Conservation (phyloP, 2,797 vertebrate species). For the Trichosurus vulpecula region DNA sequence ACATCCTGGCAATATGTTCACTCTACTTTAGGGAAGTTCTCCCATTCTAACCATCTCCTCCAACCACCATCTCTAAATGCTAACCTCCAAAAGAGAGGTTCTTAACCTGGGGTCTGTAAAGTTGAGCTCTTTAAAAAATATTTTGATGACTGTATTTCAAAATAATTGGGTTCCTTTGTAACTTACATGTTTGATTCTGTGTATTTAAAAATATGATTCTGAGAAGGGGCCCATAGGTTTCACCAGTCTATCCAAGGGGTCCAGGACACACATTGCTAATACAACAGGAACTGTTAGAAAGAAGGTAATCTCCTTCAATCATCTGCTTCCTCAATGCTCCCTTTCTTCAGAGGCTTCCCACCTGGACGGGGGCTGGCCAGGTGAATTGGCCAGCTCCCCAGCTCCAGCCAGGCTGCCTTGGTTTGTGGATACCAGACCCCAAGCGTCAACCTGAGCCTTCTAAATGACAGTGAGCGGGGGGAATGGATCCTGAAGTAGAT, state of each 20-base stretch:
- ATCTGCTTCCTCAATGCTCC: not conserved
- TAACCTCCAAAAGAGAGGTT: not conserved
- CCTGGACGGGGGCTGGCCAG: not conserved
- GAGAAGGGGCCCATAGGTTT: not conserved
- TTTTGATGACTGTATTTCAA: not conserved
- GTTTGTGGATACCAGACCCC: not conserved
- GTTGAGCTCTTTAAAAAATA: not conserved
- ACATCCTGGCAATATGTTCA: conserved; percentile 11
- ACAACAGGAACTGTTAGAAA: not conserved
- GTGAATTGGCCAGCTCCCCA: not conserved
- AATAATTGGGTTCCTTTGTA: not conserved
- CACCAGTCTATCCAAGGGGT: not conserved
- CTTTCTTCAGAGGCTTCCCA: not conserved
- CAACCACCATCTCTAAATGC: not conserved
- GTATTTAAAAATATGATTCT: not conserved
- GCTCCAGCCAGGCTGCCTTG: not conserved
- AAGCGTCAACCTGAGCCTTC: not conserved
- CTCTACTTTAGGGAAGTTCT: not conserved
- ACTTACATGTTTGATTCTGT: not conserved
- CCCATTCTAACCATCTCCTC: not conserved
- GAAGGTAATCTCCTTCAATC: not conserved
- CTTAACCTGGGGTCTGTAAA: not conserved
- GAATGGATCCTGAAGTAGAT: not conserved
- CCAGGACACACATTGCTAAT: not conserved
- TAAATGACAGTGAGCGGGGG: not conserved